Evolutionary conservation across 2,797 vertebrate genomes (phyloP).

Genomic region (Dipus sagitta): DNA sequence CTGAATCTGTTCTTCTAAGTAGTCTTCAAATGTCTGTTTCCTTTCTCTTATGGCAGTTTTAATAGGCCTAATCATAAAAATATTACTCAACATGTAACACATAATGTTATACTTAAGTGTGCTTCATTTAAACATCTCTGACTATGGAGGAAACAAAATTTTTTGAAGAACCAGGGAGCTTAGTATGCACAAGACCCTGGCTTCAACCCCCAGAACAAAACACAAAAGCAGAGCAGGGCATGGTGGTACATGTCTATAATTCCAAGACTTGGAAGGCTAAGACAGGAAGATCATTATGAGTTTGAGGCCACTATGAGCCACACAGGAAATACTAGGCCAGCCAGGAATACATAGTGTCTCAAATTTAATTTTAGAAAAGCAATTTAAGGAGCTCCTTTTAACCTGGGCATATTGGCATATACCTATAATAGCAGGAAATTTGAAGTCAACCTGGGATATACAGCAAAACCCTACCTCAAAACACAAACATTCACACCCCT

Average conservation of each 20-base stretch:
- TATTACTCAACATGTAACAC: slow-evolving; percentile 39
- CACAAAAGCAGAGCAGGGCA: neutral
- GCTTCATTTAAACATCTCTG: neutral
- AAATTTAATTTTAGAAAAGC: neutral
- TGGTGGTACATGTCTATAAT: neutral
- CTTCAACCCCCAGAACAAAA: neutral
- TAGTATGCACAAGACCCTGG: neutral
- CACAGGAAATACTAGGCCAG: neutral
- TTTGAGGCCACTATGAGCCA: neutral
- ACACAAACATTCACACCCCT: neutral
- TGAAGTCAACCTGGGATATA: neutral
- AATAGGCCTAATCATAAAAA: slow-evolving; percentile 91
- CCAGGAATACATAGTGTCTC: neutral
- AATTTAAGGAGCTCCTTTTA: neutral
- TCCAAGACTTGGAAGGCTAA: neutral
- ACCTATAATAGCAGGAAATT: neutral
- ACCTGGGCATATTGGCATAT: neutral
- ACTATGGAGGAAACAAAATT: slow-evolving; percentile 5
- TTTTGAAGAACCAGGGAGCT: neutral
- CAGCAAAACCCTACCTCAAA: neutral
- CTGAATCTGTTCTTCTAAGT: slow-evolving; percentile 95
- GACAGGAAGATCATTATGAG: neutral
- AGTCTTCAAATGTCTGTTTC: slow-evolving; percentile 95
- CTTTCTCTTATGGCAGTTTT: slow-evolving; percentile 89
- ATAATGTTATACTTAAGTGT: neutral